Percentiles rank a stretch among this genome's conserved stretches.
phyloP scores from a whole-genome alignment of 1,140 invertebrate genomes.

The Dendrolimus punctatus region DNA sequence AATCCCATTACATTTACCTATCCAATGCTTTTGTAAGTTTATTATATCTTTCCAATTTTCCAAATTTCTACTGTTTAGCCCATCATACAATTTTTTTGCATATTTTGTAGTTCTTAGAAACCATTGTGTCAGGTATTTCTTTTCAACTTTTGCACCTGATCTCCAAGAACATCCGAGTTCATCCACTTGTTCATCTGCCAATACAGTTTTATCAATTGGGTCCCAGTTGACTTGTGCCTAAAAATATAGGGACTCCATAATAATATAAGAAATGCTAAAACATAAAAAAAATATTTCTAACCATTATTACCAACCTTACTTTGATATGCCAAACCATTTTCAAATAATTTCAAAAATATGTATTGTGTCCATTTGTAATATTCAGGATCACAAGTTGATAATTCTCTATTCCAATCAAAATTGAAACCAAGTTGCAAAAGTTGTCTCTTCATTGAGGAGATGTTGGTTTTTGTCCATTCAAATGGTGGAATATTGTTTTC shows the following conservation, averaged over 20 bases:
- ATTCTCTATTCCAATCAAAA: slow-evolving; percentile 96
- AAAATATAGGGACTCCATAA: slow-evolving; percentile 8
- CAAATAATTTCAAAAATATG: slow-evolving; percentile 92
- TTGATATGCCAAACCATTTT: slow-evolving; percentile 89
- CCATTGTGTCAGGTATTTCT: slow-evolving; percentile 93
- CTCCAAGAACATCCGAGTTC: slow-evolving; percentile 94
- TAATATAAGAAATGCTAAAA: too few species aligned
- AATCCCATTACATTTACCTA: slow-evolving; percentile 91
- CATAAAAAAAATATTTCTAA: too few species aligned
- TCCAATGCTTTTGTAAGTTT: slow-evolving; percentile 95
- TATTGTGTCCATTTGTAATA: slow-evolving; percentile 97
- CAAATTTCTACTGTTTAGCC: slow-evolving; percentile 79
- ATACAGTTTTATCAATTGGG: slow-evolving; percentile 96
- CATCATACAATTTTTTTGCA: slow-evolving; percentile 85
- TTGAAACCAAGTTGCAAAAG: slow-evolving; percentile 85
- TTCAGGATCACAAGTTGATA: slow-evolving; percentile 82
- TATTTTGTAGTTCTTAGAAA: slow-evolving; percentile 94
- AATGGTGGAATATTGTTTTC: slow-evolving; percentile 84
- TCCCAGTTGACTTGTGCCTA: slow-evolving; percentile 98
- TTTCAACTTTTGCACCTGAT: slow-evolving; percentile 96
- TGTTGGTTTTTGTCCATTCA: slow-evolving; percentile 93
- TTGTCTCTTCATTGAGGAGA: slow-evolving; percentile 91
- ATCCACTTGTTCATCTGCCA: slow-evolving; percentile 99
- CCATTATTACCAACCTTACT: slow-evolving; percentile 75
- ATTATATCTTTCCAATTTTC: slow-evolving; percentile 90